phyloP scores from a whole-genome alignment of 2,113 vertebrate genomes.

The Cochlearius cochlearius region DNA sequence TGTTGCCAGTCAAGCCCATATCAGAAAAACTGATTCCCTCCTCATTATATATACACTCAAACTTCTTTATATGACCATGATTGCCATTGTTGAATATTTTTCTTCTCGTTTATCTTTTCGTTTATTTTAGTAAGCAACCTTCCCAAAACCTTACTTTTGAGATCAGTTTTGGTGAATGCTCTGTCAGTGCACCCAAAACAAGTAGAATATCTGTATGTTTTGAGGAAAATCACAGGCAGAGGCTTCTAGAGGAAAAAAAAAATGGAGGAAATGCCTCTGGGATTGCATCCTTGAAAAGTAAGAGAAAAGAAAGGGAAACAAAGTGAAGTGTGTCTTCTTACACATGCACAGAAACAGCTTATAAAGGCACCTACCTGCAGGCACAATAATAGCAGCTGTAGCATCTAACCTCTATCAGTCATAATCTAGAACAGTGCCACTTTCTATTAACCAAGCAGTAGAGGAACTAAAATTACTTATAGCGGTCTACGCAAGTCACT shows the following conservation, averaged over 20 bases:
- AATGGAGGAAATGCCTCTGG: neutral
- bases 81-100: neutral
- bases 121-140: neutral
- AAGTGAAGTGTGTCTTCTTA: neutral
- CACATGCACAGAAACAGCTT: neutral
- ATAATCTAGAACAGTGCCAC: conserved; percentile 78
- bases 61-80: neutral
- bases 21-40: neutral
- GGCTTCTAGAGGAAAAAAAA: neutral
- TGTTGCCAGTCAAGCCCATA: neutral
- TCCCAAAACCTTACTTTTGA: neutral
- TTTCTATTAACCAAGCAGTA: conserved; percentile 77
- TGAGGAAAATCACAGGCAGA: neutral
- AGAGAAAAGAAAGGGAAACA: neutral
- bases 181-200: neutral
- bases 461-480: conserved; percentile 74
- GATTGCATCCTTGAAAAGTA: neutral
- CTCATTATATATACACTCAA: accelerated
- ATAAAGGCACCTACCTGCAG: conserved; percentile 20
- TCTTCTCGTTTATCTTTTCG: neutral
- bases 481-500: conserved; percentile 58
- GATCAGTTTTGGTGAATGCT: neutral
- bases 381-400: conserved; percentile 61
- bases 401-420: conserved; percentile 74
- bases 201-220: neutral